Evolutionary conservation across 2,113 vertebrate genomes (phyloP).

Genomic region (Sebastes schlegelii): DNA sequence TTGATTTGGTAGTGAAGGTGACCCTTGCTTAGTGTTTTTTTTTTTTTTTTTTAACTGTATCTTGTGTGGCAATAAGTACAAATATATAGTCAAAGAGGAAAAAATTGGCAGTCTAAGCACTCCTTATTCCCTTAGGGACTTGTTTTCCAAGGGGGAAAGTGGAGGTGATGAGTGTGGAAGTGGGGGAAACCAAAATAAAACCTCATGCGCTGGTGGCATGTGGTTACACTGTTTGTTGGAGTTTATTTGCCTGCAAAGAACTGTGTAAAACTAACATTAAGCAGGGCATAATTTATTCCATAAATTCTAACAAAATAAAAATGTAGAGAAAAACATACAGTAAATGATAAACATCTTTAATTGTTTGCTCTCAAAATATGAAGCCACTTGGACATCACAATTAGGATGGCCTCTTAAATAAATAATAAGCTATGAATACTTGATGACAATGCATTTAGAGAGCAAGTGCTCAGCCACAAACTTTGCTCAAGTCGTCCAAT

Average conservation of each 20-base stretch:
- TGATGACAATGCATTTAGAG: constrained; percentile 69
- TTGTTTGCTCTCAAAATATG: constrained; percentile 43
- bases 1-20: constrained; percentile 91
- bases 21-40: constrained; percentile 87
- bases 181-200: not conserved
- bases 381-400: constrained; percentile 49
- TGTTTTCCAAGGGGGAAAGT: constrained; percentile 22
- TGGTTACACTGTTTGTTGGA: constrained; percentile 41
- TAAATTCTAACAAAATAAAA: constrained; percentile 12
- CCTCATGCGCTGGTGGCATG: constrained; percentile 38
- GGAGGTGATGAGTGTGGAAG: constrained; percentile 9
- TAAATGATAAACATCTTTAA: constrained; percentile 29
- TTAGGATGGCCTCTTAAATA: constrained; percentile 62
- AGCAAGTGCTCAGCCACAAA: constrained; percentile 62
- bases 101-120: constrained; percentile 33
- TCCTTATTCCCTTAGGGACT: constrained; percentile 37
- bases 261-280: constrained; percentile 16
- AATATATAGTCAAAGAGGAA: constrained; percentile 38
- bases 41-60: constrained; percentile 69
- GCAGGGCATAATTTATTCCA: constrained; percentile 2
- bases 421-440: constrained; percentile 71
- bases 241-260: constrained; percentile 31
- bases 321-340: constrained; percentile 9
- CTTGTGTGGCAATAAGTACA: constrained; percentile 76
- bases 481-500: constrained; percentile 81